Conservation (phyloP, 2,888 invertebrate genomes). For the Crossocerus cetratus region DNA sequence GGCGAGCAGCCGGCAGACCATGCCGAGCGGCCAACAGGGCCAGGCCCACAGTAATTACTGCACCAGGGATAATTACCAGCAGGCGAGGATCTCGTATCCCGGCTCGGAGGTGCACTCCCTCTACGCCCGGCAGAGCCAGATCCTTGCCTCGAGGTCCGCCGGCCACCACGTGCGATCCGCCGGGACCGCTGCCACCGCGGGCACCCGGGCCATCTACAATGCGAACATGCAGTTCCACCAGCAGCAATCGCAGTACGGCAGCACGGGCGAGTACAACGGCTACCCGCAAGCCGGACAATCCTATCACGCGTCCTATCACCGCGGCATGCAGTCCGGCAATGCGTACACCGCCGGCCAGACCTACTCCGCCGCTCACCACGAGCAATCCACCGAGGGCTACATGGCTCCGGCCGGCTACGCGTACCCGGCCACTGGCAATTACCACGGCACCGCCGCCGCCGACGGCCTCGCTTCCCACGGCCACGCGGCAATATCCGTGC, state of each 20-base stretch:
- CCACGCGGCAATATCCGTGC: slow-evolving; percentile 76
- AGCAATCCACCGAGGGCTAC: slow-evolving; percentile 67
- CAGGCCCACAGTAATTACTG: slow-evolving; percentile 68
- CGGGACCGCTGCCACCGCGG: slow-evolving; percentile 51
- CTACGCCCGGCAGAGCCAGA: slow-evolving; percentile 68
- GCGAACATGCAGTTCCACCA: slow-evolving; percentile 77
- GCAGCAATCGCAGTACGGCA: slow-evolving; percentile 77
- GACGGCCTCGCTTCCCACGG: slow-evolving; percentile 74
- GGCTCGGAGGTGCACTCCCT: slow-evolving; percentile 68
- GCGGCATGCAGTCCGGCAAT: slow-evolving; percentile 65
- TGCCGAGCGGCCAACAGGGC: slow-evolving; percentile 61
- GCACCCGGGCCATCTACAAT: slow-evolving; percentile 72
- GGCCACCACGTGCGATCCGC: slow-evolving; percentile 68
- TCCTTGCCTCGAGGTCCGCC: slow-evolving; percentile 53
- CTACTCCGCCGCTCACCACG: slow-evolving; percentile 56
- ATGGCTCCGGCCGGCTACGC: slow-evolving; percentile 68
- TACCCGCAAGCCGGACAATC: slow-evolving; percentile 78
- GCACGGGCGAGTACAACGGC: slow-evolving; percentile 77
- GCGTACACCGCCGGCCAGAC: slow-evolving; percentile 54
- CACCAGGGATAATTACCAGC: slow-evolving; percentile 71
- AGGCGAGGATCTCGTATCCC: slow-evolving; percentile 65
- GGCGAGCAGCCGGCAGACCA: slow-evolving; percentile 61
- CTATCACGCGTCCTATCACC: slow-evolving; percentile 76
- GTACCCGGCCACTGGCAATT: slow-evolving; percentile 63
- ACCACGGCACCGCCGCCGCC: slow-evolving; percentile 58